Percentiles rank a stretch among this genome's conserved stretches.
Evolutionary conservation across 2,797 vertebrate genomes (phyloP).

Genomic region (Cirrhinus mrigala): DNA sequence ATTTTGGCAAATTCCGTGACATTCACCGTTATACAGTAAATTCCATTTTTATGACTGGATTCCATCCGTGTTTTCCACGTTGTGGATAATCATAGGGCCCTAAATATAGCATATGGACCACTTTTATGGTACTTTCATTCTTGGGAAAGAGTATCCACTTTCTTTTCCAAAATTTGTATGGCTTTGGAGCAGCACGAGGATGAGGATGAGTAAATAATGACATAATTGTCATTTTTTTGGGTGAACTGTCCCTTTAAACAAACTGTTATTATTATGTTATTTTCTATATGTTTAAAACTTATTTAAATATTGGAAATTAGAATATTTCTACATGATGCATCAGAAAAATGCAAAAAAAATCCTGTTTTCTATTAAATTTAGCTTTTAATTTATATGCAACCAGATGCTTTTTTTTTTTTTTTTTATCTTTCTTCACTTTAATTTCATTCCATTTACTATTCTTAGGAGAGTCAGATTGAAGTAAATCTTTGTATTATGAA

Average conservation of each 20-base stretch:
- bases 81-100: neutral
- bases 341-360: neutral
- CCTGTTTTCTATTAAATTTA: neutral
- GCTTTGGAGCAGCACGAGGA: neutral
- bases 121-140: neutral
- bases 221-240: no score
- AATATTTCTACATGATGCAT: neutral
- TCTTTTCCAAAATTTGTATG: neutral
- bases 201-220: no score
- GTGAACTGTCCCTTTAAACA: no score
- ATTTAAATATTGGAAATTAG: neutral
- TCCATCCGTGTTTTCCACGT: no score
- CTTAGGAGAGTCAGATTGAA: neutral
- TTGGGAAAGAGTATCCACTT: neutral
- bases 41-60: no score
- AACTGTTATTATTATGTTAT: no score
- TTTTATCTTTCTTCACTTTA: neutral
- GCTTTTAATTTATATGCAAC: neutral
- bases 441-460: neutral
- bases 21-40: no score
- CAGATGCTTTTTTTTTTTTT: neutral
- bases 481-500: slow-evolving; percentile 7
- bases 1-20: no score
- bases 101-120: neutral
- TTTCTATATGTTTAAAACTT: no score